Percentiles rank a stretch among this genome's conserved stretches.
Evolutionary conservation across 2,888 invertebrate species (phyloP).

Genomic region (Acanthacorydalis orientalis): DNA sequence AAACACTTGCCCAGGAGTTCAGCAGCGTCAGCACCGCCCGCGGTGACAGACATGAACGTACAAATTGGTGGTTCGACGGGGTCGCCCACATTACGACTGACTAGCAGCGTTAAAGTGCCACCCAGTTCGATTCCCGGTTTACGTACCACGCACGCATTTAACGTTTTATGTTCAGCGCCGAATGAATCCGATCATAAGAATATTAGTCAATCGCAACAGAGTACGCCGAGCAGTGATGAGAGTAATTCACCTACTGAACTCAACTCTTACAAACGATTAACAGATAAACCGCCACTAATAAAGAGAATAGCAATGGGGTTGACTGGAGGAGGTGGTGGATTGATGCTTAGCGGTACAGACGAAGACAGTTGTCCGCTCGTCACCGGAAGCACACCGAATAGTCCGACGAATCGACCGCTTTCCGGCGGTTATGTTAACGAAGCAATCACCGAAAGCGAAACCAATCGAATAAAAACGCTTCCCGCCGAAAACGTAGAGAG

Average conservation of each 20-base stretch:
- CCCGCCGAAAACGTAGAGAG: conserved; percentile 9
- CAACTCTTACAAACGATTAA: conserved; percentile 66
- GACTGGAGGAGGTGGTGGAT: conserved; percentile 32
- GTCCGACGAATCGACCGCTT: conserved; percentile 43
- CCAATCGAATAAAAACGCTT: conserved; percentile 9
- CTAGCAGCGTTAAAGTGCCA: conserved; percentile 26
- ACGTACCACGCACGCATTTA: conserved; percentile 40
- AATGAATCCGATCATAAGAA: not conserved
- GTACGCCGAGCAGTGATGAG: conserved; percentile 62
- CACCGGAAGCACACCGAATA: conserved; percentile 39
- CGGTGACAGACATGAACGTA: conserved; percentile 30
- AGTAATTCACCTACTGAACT: conserved; percentile 77
- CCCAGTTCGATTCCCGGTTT: conserved; percentile 53
- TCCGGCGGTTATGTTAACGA: conserved; percentile 71
- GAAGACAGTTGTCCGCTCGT: conserved; percentile 66
- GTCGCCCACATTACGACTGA: conserved; percentile 29
- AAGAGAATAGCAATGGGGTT: conserved; percentile 64
- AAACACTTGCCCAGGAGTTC: conserved; percentile 20
- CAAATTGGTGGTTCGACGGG: conserved; percentile 28
- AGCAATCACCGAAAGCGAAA: conserved; percentile 49
- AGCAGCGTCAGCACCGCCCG: not conserved
- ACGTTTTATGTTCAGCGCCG: conserved; percentile 26
- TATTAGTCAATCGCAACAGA: conserved; percentile 30
- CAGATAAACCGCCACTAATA: conserved; percentile 64
- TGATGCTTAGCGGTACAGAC: conserved; percentile 27